phyloP scores from a whole-genome alignment of 1,140 invertebrate genomes.

The Delia radicum region DNA sequence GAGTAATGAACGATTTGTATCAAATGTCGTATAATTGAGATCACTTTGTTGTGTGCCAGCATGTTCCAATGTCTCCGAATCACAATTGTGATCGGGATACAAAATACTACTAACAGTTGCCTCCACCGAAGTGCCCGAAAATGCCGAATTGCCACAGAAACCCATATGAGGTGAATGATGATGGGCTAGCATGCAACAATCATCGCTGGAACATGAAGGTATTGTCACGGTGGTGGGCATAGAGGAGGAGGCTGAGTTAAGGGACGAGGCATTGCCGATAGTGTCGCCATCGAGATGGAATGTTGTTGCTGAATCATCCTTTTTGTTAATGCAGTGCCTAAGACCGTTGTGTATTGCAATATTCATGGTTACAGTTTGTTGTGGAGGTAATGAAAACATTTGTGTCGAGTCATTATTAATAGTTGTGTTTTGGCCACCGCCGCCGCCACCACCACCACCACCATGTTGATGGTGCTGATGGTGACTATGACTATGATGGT shows the following conservation, averaged over 20 bases:
- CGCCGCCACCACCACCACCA: not conserved
- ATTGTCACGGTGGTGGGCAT: not conserved
- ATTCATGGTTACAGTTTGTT: constrained; percentile 50
- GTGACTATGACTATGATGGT: not conserved
- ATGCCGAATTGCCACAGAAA: constrained; percentile 39
- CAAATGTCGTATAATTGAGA: constrained; percentile 47
- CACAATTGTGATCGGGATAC: constrained; percentile 40
- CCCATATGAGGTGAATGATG: constrained; percentile 40
- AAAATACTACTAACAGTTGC: constrained; percentile 22
- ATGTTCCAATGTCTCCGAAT: constrained; percentile 33
- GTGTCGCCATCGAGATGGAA: constrained; percentile 32
- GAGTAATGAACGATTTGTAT: constrained; percentile 50
- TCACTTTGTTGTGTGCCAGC: constrained; percentile 38
- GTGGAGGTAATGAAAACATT: constrained; percentile 34
- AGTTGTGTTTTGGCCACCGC: too few species aligned
- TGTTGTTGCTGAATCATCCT: constrained; percentile 29
- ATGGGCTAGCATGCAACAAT: constrained; percentile 42
- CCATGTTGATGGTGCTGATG: not conserved
- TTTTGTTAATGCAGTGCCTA: constrained; percentile 36
- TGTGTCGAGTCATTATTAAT: constrained; percentile 26
- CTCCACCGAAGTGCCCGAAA: constrained; percentile 24
- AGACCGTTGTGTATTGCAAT: constrained; percentile 48
- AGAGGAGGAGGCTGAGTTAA: constrained; percentile 35
- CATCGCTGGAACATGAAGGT: not conserved
- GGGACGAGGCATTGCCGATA: constrained; percentile 42